Evolutionary conservation across 1,140 invertebrate species (phyloP).

Genomic region (Drosophila carrolli): DNA sequence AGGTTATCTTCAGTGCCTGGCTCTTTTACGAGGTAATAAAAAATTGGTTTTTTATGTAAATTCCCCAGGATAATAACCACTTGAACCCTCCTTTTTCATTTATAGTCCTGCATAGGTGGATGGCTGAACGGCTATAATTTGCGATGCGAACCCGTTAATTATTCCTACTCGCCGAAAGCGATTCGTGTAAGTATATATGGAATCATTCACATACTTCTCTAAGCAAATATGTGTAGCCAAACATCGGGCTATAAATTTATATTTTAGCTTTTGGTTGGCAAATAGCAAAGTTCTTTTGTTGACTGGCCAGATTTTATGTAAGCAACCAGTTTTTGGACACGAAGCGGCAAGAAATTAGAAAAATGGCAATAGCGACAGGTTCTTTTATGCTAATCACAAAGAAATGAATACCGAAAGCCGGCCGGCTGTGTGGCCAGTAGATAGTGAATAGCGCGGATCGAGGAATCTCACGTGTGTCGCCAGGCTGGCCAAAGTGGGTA

Average conservation of each 20-base stretch:
- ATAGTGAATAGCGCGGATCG: not conserved
- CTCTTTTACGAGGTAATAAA: constrained; percentile 91
- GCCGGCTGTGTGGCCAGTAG: constrained; percentile 35
- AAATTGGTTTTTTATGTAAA: not conserved
- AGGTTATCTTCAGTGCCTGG: constrained; percentile 94
- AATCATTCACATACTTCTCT: constrained; percentile 4
- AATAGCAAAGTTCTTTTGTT: constrained; percentile 53
- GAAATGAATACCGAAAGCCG: constrained; percentile 44
- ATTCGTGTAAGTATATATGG: constrained; percentile 89
- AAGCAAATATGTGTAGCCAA: constrained; percentile 13
- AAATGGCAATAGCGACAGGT: constrained; percentile 54
- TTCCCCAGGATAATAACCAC: constrained; percentile 9
- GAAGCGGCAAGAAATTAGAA: constrained; percentile 35
- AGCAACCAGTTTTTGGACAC: constrained; percentile 62
- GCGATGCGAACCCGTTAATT: constrained; percentile 96
- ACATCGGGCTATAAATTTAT: constrained; percentile 16
- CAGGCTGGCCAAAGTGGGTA: constrained; percentile 42
- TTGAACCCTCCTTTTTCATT: constrained; percentile 34
- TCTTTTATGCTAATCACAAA: constrained; percentile 74
- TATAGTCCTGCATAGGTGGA: constrained; percentile 87
- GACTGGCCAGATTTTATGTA: constrained; percentile 66
- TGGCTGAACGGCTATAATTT: constrained; percentile 93
- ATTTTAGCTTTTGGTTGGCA: constrained; percentile 24
- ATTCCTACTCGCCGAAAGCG: constrained; percentile 90
- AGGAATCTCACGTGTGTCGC: constrained; percentile 62